Percentiles rank a stretch among this genome's conserved stretches.
These are phyloP conservation scores for Chlorodrepanis virens DNA, from an alignment of 2,113 vertebrate species.

Conservation along the genomic window DNA sequence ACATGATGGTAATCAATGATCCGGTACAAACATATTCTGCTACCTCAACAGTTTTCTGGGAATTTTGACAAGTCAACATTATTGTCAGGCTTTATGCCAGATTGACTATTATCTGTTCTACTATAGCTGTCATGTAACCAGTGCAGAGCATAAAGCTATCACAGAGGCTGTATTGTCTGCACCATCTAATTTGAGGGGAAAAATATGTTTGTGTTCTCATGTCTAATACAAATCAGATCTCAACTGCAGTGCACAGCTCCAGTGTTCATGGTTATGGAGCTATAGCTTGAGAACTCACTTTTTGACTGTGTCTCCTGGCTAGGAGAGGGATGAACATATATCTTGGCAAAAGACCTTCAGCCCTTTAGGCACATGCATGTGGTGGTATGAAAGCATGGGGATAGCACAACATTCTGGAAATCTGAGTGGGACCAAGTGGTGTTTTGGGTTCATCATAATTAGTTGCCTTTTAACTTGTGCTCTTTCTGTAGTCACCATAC, in stretches of 20 bases:
- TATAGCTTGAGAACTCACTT: neutral
- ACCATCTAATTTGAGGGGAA: neutral
- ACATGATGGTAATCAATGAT: neutral
- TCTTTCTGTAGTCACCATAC: neutral
- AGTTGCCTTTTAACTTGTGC: neutral
- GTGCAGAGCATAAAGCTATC: neutral
- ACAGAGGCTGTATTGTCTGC: neutral
- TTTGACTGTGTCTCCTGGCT: neutral
- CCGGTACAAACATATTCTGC: neutral
- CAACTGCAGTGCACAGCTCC: neutral
- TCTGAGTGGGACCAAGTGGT: neutral
- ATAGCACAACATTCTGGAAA: neutral
- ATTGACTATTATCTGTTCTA: neutral
- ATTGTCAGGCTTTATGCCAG: neutral
- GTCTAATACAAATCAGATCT: neutral
- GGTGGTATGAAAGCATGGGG: neutral
- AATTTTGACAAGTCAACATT: constrained; percentile 1
- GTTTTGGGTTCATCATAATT: neutral
- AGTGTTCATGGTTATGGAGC: neutral
- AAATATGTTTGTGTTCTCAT: neutral
- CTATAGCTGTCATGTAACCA: neutral
- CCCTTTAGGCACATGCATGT: rapidly evolving
- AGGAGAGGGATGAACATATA: neutral
- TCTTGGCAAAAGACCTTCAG: neutral
- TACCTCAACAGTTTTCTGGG: constrained; percentile 18